Percentiles rank a stretch among this genome's conserved stretches.
Evolutionary conservation across 1,140 invertebrate genomes (phyloP).

Genomic region (Meloidogyne floridensis): DNA sequence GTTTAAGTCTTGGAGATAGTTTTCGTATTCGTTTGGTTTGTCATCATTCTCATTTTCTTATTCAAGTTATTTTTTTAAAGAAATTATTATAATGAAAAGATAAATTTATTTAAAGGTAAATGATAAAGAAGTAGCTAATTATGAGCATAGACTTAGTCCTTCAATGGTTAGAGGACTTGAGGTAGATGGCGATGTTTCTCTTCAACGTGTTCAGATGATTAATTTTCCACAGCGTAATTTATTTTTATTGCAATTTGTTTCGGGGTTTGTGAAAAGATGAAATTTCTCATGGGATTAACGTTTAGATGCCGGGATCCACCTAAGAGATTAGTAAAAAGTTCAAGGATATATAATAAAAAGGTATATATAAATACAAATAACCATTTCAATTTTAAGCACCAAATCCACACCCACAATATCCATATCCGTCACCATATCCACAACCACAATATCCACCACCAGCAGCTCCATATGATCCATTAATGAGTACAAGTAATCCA

Average conservation of each 20-base stretch:
- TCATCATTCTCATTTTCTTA: conserved; percentile 30
- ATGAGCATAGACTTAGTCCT: conserved; percentile 21
- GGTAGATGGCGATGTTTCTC: conserved; percentile 12
- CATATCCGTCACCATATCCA: conserved; percentile 1
- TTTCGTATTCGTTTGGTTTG: conserved; percentile 28
- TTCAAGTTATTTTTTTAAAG: background rate
- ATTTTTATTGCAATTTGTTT: background rate
- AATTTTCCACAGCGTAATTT: conserved; percentile 23
- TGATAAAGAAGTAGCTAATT: conserved; percentile 23
- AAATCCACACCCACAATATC: background rate
- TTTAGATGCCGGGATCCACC: too few species aligned
- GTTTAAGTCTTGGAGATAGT: conserved; percentile 14
- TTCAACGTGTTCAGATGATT: conserved; percentile 27
- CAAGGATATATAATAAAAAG: too few species aligned
- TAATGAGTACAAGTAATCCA: conserved; percentile 9
- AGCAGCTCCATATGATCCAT: background rate
- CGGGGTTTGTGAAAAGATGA: too few species aligned
- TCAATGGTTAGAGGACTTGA: conserved; percentile 17
- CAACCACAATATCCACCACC: conserved; percentile 2
- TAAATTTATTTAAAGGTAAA: background rate
- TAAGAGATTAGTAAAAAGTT: too few species aligned
- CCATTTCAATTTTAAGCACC: background rate
- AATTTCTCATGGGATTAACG: too few species aligned
- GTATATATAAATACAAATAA: too few species aligned
- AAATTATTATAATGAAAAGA: background rate